These are phyloP conservation scores for Rhinoderma darwinii DNA, from an alignment of 2,113 vertebrate species.

Conservation along the genomic window DNA sequence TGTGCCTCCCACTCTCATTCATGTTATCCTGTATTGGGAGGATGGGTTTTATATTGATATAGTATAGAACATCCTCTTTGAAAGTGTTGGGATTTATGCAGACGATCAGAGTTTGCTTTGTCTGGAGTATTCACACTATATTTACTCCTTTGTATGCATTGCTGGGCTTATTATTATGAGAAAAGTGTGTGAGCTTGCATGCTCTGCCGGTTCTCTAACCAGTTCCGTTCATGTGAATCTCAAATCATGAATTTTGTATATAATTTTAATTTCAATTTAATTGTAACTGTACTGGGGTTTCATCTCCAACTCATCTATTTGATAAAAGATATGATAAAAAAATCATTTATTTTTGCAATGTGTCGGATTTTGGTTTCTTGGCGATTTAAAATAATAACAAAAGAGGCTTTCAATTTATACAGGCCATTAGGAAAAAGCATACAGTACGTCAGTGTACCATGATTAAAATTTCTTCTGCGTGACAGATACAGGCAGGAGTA, in stretches of 20 bases:
- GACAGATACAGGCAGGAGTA: neutral
- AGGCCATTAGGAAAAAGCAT: neutral
- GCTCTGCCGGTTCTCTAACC: neutral
- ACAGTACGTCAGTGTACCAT: neutral
- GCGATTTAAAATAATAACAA: neutral
- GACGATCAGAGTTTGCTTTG: neutral
- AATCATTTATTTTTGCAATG: neutral
- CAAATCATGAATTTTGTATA: neutral
- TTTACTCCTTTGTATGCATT: neutral
- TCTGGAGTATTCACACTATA: neutral
- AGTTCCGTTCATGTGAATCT: neutral
- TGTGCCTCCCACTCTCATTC: neutral
- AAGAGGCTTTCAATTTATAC: neutral
- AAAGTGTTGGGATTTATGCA: neutral
- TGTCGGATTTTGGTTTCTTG: neutral
- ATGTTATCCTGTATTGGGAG: neutral
- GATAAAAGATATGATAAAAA: neutral
- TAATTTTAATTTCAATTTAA: constrained; percentile 2
- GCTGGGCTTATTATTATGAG: neutral
- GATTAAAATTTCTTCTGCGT: neutral
- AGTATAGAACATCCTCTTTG: neutral
- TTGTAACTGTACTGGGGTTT: neutral
- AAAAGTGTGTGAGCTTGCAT: neutral
- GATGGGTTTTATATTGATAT: neutral
- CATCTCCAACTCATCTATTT: neutral